phyloP scores from a whole-genome alignment of 2,113 vertebrate genomes.

The Neogale vison region DNA sequence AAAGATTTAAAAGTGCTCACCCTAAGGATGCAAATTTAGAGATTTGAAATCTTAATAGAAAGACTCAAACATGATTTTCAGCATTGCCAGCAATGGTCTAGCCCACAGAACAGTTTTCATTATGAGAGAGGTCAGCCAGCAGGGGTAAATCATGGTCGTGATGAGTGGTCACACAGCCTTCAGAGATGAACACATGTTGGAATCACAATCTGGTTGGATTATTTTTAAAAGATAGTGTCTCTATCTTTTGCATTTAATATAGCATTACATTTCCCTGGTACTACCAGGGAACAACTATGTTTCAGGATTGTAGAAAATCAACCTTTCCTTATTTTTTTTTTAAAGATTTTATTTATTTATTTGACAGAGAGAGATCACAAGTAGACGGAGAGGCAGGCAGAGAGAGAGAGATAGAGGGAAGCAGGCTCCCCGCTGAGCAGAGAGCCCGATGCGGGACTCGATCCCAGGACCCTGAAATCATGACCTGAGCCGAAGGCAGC shows the following conservation, averaged over 20 bases:
- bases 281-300: neutral
- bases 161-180: neutral
- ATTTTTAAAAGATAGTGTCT: neutral
- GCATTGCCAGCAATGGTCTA: neutral
- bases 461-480: too few relatives aligned
- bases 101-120: neutral
- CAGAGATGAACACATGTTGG: neutral
- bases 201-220: neutral
- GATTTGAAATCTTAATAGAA: neutral
- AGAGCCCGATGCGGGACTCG: too few relatives aligned
- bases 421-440: too few relatives aligned
- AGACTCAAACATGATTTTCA: neutral
- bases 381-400: too few relatives aligned
- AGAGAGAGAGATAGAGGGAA: too few relatives aligned
- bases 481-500: too few relatives aligned
- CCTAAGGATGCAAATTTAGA: neutral
- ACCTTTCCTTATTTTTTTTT: neutral
- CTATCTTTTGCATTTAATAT: neutral
- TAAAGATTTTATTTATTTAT: too few relatives aligned
- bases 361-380: too few relatives aligned
- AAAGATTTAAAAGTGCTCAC: neutral
- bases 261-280: neutral
- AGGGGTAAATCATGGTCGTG: fast-evolving
- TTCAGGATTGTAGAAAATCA: neutral
- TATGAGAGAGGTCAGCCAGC: neutral